A percentile compares a stretch with the other conserved stretches of the same genome.
Conservation (phyloP, 2,113 vertebrate genomes). For the Bungarus multicinctus region DNA sequence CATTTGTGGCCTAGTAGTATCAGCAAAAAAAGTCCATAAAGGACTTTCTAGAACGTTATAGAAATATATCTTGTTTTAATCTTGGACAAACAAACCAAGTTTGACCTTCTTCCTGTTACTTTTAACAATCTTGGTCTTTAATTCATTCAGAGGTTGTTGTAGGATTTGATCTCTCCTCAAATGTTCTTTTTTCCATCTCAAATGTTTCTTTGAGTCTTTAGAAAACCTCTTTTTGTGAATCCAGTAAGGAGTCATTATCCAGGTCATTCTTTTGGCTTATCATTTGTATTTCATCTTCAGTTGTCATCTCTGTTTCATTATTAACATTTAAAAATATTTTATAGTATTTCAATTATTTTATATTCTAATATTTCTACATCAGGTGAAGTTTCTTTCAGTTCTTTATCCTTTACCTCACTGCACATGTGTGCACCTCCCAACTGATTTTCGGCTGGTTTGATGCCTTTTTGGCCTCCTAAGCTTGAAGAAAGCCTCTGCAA, state of each 20-base stretch:
- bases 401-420: no score
- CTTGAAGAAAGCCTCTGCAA: no score
- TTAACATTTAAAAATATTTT: background rate
- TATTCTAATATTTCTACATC: background rate
- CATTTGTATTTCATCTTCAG: background rate
- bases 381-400: background rate
- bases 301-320: background rate
- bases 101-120: background rate
- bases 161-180: background rate
- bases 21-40: background rate
- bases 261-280: background rate
- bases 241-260: background rate
- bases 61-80: background rate
- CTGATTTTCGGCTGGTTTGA: no score
- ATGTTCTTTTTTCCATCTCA: background rate
- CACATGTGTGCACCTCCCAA: no score
- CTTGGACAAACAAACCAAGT: background rate
- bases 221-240: background rate
- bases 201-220: background rate
- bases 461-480: no score
- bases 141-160: background rate
- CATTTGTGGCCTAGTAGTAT: background rate
- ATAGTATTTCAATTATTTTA: background rate
- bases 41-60: background rate
- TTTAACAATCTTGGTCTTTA: background rate